Evolutionary conservation across 2,113 vertebrate genomes (phyloP).

Genomic region (Elanoides forficatus): DNA sequence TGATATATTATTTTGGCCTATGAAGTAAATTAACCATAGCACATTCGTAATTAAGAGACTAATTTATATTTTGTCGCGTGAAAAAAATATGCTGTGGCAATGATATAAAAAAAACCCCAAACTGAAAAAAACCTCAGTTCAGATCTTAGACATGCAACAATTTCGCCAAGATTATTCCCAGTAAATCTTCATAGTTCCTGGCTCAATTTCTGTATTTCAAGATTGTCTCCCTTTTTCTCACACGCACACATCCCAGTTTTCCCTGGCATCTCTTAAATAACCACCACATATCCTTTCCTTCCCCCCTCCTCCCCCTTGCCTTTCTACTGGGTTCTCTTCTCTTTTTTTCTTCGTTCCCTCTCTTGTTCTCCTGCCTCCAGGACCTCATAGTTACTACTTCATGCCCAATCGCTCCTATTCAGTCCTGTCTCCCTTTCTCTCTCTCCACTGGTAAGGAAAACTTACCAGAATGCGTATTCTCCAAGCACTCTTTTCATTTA

Average conservation of each 20-base stretch:
- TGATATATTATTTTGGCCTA: not conserved
- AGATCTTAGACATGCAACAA: not conserved
- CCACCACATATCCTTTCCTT: not conserved
- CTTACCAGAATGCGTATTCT: constrained; percentile 34
- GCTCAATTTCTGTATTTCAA: not conserved
- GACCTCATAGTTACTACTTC: constrained; percentile 45
- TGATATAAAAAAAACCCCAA: not conserved
- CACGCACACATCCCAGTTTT: not conserved
- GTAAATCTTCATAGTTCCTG: not conserved
- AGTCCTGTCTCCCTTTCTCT: not conserved
- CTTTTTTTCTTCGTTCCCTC: constrained; percentile 17
- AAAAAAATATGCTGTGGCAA: not conserved
- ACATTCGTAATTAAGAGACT: not conserved
- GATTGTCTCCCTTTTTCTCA: not conserved
- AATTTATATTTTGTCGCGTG: not conserved
- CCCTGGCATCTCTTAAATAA: constrained; percentile 20
- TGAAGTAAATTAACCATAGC: not conserved
- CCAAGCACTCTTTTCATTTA: constrained; percentile 24
- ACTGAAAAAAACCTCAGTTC: accelerated
- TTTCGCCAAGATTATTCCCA: not conserved
- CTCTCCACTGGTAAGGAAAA: constrained; percentile 41
- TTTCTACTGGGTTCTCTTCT: constrained; percentile 28
- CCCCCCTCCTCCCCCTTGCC: not conserved
- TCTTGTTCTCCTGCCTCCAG: constrained; percentile 21
- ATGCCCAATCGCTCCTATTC: constrained; percentile 37